These are phyloP conservation scores for Forbesichthys papilliferus DNA, from an alignment of 2,113 vertebrate species.

Conservation along the genomic window DNA sequence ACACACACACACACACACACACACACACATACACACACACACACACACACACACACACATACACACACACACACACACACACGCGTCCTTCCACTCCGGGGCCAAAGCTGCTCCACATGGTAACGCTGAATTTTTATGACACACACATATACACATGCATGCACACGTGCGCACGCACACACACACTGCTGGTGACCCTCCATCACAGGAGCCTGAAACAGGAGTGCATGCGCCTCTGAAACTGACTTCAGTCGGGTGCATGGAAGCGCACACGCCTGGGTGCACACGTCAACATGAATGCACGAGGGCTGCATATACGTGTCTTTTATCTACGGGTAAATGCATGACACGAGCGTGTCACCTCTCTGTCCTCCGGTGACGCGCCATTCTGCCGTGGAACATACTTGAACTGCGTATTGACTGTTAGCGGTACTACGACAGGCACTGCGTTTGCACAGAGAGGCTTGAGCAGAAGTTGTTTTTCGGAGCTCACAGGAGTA, in stretches of 20 bases:
- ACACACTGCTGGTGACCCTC: slow-evolving; percentile 44
- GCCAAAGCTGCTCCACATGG: slow-evolving; percentile 53
- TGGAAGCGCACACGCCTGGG: background rate
- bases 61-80: slow-evolving; percentile 48
- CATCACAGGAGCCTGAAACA: slow-evolving; percentile 25
- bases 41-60: slow-evolving; percentile 37
- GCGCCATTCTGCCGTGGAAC: slow-evolving; percentile 7
- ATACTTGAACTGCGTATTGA: slow-evolving; percentile 3
- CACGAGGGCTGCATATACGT: background rate
- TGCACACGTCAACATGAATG: background rate
- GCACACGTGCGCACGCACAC: slow-evolving; percentile 4
- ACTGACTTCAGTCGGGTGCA: background rate
- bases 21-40: slow-evolving; percentile 53
- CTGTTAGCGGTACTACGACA: slow-evolving; percentile 19
- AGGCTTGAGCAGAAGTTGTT: slow-evolving; percentile 72
- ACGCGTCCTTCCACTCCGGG: slow-evolving; percentile 7
- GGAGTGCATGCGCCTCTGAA: slow-evolving; percentile 16
- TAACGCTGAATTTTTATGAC: slow-evolving; percentile 20
- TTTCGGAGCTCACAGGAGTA: slow-evolving; percentile 67
- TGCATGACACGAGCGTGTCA: slow-evolving; percentile 3
- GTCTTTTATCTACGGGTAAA: background rate
- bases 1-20: slow-evolving; percentile 72
- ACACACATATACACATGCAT: slow-evolving; percentile 8
- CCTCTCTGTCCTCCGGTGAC: too few species aligned
- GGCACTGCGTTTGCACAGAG: slow-evolving; percentile 49